Evolutionary conservation across 2,797 vertebrate species (phyloP), one percentile per base, ranked within the genome.

Genomic region (Cercopithecus neglectus): DNA sequence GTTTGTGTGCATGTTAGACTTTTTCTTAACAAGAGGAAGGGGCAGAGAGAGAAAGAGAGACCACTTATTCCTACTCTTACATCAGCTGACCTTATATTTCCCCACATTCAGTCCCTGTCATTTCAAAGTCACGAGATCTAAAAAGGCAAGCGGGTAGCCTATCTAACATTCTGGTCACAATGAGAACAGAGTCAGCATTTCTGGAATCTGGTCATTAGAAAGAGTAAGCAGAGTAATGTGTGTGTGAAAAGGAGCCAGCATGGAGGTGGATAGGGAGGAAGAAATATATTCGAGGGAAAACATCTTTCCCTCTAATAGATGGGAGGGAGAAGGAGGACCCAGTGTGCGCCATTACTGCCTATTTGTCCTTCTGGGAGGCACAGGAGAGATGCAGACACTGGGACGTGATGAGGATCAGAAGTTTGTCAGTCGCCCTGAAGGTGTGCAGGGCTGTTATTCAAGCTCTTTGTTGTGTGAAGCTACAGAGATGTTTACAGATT

Each of bases 271-370:
- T 1, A 48, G n/a, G 26, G 14, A 30, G 3, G 19, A 36, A 33
- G 67, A 72, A 28, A 16, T 0, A 3, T 1, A 17, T 57, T 67
- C 4, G 22, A 55, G 28, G 46, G 22, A 72, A 78, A 87, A 78
- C 48, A 5, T 50, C 14, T 50, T 50, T 50, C 48, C 48, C 48
- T 50, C 48, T 50, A 50, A 50, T 50, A 3, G 39, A 28, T 8
- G 10, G 19, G 5, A 14, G 21, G 2, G 1, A n/a, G 4, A 28
- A 80, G 46, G 39, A 4, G 10, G 21, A 11, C 8, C 17, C 3
- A 0, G 4, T 5, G 19, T 16, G 26, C 16, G 28, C 33, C 5
- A 1, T 19, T 1, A 13, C 22, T 7, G 24, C 48, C 48, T 10
- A 4, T 30, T 67, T 55, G 67, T 22, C 67, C 22, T 67, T 41